Percentiles rank a stretch among this genome's conserved stretches.
Evolutionary conservation across 37 sponge, comb jelly and placozoan genomes (phyloP).

Genomic region (Dysidea cf. avara): DNA sequence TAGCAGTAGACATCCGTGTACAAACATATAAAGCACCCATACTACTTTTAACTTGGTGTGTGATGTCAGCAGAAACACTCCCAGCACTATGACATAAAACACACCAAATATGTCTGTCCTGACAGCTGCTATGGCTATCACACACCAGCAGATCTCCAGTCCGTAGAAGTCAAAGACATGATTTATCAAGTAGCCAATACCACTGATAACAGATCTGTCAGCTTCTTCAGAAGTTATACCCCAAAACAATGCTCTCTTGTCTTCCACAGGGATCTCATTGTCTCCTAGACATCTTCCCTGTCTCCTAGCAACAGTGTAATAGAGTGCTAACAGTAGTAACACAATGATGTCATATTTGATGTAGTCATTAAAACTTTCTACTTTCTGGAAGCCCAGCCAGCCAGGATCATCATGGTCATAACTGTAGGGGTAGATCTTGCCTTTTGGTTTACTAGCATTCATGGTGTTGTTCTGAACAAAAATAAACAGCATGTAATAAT

Average conservation of each 20-base stretch:
- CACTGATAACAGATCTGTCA: conserved; percentile 21
- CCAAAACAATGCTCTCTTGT: conserved; percentile 47
- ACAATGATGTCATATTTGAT: too few species aligned
- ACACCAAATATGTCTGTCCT: not conserved
- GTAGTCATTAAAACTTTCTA: too few species aligned
- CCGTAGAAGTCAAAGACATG: conserved; percentile 79
- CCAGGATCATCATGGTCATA: too few species aligned
- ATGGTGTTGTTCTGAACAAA: too few species aligned
- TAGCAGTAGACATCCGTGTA: not conserved
- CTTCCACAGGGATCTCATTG: not conserved
- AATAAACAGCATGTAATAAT: too few species aligned
- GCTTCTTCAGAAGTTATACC: conserved; percentile 33
- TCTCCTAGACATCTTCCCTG: not conserved
- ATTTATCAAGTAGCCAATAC: conserved; percentile 65
- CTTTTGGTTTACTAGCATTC: too few species aligned
- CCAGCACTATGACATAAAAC: not conserved
- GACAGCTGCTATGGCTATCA: not conserved
- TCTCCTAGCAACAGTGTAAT: too few species aligned
- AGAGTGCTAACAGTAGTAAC: too few species aligned
- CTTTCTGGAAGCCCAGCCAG: too few species aligned
- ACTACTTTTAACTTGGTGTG: not conserved
- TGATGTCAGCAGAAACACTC: not conserved
- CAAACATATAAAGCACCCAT: not conserved
- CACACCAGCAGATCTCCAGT: conserved; percentile 50
- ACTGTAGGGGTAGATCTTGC: too few species aligned